Evolutionary conservation across 2,113 vertebrate species (phyloP).

Genomic region (Piliocolobus tephrosceles): DNA sequence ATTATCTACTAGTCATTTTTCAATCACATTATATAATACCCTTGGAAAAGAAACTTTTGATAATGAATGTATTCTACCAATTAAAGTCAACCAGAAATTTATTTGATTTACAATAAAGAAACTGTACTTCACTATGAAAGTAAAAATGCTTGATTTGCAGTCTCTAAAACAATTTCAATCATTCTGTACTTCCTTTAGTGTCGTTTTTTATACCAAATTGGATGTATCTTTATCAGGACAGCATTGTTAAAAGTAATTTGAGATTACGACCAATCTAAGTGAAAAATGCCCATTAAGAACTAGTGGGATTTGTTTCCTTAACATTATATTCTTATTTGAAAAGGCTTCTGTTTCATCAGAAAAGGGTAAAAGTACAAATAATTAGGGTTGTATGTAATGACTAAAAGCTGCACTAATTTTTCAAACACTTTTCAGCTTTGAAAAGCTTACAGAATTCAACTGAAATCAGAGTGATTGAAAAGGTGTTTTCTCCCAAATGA

Average conservation of each 20-base stretch:
- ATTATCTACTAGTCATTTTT: constrained; percentile 69
- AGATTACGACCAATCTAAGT: constrained; percentile 72
- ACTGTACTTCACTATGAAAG: constrained; percentile 51
- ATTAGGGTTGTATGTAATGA: constrained; percentile 28
- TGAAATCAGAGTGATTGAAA: constrained; percentile 27
- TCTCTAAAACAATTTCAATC: constrained; percentile 61
- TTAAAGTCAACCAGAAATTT: constrained; percentile 68
- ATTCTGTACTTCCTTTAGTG: constrained; percentile 21
- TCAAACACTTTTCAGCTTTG: constrained; percentile 49
- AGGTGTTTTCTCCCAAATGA: constrained; percentile 47
- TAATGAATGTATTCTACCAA: constrained; percentile 65
- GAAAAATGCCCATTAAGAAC: constrained; percentile 54
- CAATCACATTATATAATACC: constrained; percentile 65
- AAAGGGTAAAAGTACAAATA: constrained; percentile 32
- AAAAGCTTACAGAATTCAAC: constrained; percentile 53
- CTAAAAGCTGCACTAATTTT: constrained; percentile 45
- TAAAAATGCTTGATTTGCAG: constrained; percentile 59
- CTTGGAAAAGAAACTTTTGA: constrained; percentile 67
- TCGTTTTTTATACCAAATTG: constrained; percentile 41
- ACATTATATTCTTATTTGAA: constrained; percentile 19
- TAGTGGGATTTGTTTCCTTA: constrained; percentile 47
- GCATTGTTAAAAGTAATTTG: constrained; percentile 66
- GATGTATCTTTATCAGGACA: constrained; percentile 55
- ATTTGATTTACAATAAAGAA: constrained; percentile 66
- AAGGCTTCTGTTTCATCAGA: background rate